Conservation (phyloP, 2,888 invertebrate species). For the Leptinotarsa juncta region DNA sequence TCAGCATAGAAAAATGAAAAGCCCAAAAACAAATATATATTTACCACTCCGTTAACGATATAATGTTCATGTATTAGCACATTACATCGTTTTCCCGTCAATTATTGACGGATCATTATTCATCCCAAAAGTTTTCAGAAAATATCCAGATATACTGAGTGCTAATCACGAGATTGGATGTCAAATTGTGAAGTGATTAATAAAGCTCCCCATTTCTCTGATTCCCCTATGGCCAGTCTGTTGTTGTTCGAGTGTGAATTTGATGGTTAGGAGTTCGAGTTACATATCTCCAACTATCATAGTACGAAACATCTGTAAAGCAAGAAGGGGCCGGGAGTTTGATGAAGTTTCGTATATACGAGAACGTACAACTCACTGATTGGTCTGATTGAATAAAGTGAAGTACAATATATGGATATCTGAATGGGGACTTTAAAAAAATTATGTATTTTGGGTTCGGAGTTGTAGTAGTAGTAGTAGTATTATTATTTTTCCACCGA, state of each 20-base stretch:
- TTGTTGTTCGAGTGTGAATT: background rate
- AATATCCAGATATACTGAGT: background rate
- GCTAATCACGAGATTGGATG: conserved; percentile 1
- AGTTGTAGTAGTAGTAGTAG: too few relatives aligned
- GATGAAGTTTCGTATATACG: background rate
- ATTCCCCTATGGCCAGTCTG: conserved; percentile 2
- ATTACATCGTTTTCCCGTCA: too few relatives aligned
- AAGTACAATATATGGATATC: too few relatives aligned
- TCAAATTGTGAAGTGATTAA: background rate
- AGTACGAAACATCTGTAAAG: background rate
- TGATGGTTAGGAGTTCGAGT: background rate
- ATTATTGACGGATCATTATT: too few relatives aligned
- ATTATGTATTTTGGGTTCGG: too few relatives aligned
- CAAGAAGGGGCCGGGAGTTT: background rate
- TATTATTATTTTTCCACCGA: too few relatives aligned
- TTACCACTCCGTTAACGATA: too few relatives aligned
- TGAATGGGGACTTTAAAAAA: too few relatives aligned
- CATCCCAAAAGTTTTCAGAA: background rate
- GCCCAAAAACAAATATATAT: too few relatives aligned
- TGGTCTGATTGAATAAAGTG: background rate
- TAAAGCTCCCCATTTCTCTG: background rate
- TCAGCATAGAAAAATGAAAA: too few relatives aligned
- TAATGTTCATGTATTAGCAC: too few relatives aligned
- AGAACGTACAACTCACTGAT: background rate
- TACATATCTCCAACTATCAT: background rate